These are phyloP conservation scores for Neogobius melanostomus DNA, from an alignment of 2,113 vertebrate genomes.

Conservation along the genomic window DNA sequence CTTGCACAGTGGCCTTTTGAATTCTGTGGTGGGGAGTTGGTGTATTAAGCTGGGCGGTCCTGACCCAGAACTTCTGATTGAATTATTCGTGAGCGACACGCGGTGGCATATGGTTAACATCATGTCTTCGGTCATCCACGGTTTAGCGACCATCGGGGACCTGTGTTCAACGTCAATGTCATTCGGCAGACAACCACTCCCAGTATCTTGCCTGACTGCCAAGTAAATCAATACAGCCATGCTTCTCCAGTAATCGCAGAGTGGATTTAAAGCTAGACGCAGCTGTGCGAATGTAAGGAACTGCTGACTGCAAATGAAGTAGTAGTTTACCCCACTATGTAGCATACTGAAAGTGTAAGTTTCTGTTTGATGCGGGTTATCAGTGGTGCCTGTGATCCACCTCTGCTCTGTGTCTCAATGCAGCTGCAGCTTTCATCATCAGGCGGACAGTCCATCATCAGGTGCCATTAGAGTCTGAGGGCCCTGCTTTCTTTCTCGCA, in stretches of 20 bases:
- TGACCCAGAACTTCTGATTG: conserved; percentile 21
- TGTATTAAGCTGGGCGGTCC: not conserved
- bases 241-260: not conserved
- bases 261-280: not conserved
- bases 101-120: conserved; percentile 30
- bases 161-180: conserved; percentile 14
- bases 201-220: not conserved
- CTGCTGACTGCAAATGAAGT: not conserved
- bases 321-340: conserved; percentile 1
- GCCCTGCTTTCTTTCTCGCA: conserved; percentile 50
- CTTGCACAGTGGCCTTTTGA: conserved; percentile 11
- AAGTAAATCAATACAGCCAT: not conserved
- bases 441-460: conserved; percentile 66
- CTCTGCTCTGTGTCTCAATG: conserved; percentile 31
- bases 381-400: conserved; percentile 31
- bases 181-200: conserved; percentile 17
- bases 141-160: conserved; percentile 27
- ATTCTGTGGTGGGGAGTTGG: conserved; percentile 16
- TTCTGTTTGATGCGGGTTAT: conserved; percentile 41
- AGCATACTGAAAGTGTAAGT: conserved; percentile 41
- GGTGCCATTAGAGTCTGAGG: conserved; percentile 63
- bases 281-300: not conserved
- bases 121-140: conserved; percentile 20
- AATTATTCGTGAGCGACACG: conserved; percentile 35
- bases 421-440: conserved; percentile 66